Base-by-base conservation (phyloP, 2,888 invertebrate genomes). In the Platypus cylindrus region DNA sequence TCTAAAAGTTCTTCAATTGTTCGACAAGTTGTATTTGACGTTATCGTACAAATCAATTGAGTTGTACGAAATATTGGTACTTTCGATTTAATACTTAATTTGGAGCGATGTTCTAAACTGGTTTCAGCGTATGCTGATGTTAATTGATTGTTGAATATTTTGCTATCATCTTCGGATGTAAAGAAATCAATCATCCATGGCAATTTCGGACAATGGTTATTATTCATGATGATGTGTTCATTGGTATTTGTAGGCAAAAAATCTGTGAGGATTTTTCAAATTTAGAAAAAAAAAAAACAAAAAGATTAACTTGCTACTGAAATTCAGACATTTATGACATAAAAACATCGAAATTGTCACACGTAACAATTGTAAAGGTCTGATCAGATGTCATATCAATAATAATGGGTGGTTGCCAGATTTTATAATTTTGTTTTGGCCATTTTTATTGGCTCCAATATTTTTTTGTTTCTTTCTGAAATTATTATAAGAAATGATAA, bases 21-120 rank as follows among this genome's bases (percentile, higher is more conserved):
- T 7, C 64, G 61, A 2, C 46, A 40, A 9, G 44, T 44, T 7
- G 44, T 38, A 16, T 46, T 38, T 4, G 43, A 30, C 2, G 52
- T 69, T 47, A 75, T 61, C 1, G 67, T 63, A 24, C 69, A 69
- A 33, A 71, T 61, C 32, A 76, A 66, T 43, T 66, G 65, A 1
- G 73, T 72, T 3, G 72, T 56, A 33, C 69, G 58, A 45, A 67
- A 65, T 37, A 62, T 63, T 0, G 61, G 62, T 0, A 68, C 55
- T 23, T 63, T 55, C 1, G 67, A 63, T 38, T 64, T 63, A 8
- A 53, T 42, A 26, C 53, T 52, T 22, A 73, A 59, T 27, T 65
- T 62, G 3, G 67, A 54, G 3, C 67, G 39, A 45, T 73, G 70
- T 27, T 71, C 68, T 13, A 71, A 45, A 1, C 63, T 58, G 1